Percentiles rank a stretch among this genome's conserved stretches.
Conservation (phyloP, 2,113 vertebrate genomes). For the Struthio camelus region DNA sequence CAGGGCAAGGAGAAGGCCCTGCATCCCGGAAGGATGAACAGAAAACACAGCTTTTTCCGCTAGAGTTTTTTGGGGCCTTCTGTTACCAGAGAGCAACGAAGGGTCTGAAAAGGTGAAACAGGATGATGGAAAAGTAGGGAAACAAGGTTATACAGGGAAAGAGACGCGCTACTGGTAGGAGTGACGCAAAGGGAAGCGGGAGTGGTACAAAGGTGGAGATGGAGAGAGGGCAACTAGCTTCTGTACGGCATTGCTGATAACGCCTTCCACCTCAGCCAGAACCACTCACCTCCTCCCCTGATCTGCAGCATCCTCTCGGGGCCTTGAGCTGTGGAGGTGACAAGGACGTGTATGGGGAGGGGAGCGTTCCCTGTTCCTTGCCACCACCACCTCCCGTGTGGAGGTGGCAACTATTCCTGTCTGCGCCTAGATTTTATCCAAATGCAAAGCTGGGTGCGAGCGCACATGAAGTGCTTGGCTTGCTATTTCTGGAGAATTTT, state of each 20-base stretch:
- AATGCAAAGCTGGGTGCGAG: rapidly evolving
- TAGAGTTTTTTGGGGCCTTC: not conserved
- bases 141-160: not conserved
- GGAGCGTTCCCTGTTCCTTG: not conserved
- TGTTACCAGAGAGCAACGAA: not conserved
- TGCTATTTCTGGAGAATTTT: not conserved
- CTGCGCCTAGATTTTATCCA: not conserved
- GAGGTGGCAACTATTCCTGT: rapidly evolving
- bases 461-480: rapidly evolving
- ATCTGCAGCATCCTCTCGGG: not conserved
- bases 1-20: not conserved
- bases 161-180: not conserved
- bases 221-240: not conserved
- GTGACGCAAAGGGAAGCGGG: not conserved
- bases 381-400: not conserved
- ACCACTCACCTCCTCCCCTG: not conserved
- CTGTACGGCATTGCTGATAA: rapidly evolving
- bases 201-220: rapidly evolving
- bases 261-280: not conserved
- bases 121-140: not conserved
- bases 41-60: rapidly evolving
- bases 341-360: rapidly evolving
- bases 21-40: not conserved
- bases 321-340: not conserved
- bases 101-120: not conserved